Conservation (phyloP, 2,888 invertebrate species). For the Bursaphelenchus okinawaensis region DNA sequence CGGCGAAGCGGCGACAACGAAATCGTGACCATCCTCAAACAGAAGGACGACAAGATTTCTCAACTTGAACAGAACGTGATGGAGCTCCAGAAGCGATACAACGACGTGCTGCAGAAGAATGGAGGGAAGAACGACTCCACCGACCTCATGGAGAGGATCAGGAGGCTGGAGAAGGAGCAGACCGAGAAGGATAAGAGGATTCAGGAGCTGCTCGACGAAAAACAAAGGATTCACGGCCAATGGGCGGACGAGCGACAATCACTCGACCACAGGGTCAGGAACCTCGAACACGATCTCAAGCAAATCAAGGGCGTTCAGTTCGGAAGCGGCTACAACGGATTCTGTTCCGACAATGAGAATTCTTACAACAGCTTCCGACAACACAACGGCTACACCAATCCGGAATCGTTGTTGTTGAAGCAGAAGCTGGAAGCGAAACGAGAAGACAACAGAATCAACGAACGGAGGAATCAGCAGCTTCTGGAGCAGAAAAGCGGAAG, state of each 20-base stretch:
- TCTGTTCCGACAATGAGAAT: neutral
- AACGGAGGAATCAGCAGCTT: neutral
- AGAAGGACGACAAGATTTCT: constrained; percentile 50
- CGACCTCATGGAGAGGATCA: constrained; percentile 6
- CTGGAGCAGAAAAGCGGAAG: too few relatives aligned
- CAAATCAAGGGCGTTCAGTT: constrained; percentile 13
- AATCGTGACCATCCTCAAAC: constrained; percentile 37
- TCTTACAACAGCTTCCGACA: neutral
- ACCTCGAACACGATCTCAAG: constrained; percentile 28
- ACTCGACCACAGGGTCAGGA: constrained; percentile 27
- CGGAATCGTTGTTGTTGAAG: neutral
- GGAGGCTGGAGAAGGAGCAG: constrained; percentile 24
- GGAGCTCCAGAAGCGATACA: constrained; percentile 37
- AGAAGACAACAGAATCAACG: too few relatives aligned
- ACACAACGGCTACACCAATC: neutral
- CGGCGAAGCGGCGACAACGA: constrained; percentile 20
- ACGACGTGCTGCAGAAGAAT: constrained; percentile 16
- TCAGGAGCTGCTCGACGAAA: constrained; percentile 34
- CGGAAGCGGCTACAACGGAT: neutral
- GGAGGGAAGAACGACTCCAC: constrained; percentile 2
- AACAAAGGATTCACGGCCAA: constrained; percentile 32
- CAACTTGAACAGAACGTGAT: constrained; percentile 43
- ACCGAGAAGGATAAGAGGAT: constrained; percentile 33
- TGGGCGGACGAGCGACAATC: constrained; percentile 35
- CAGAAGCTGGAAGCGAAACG: neutral